These are phyloP conservation scores for Erythrolamprus reginae DNA, from an alignment of 2,113 vertebrate species.

Conservation along the genomic window DNA sequence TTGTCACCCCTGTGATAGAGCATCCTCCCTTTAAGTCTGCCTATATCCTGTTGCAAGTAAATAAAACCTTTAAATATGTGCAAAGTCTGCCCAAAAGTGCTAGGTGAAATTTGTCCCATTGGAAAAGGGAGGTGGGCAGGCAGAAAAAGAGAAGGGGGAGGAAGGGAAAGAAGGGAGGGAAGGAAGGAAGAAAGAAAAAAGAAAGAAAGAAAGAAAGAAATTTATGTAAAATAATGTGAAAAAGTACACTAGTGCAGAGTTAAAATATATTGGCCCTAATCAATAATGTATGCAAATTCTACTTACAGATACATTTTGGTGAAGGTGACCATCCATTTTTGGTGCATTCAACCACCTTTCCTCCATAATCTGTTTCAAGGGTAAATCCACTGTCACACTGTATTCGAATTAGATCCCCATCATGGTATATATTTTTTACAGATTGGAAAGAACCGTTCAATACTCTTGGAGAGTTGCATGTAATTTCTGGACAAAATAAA, in stretches of 20 bases:
- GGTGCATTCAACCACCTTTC: not conserved
- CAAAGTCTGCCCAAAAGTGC: no score
- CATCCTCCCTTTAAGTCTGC: no score
- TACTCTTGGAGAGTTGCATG: not conserved
- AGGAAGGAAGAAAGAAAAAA: no score
- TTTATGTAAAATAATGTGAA: not conserved
- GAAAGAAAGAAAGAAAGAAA: no score
- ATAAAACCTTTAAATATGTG: no score
- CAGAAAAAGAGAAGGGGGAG: no score
- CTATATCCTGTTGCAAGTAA: no score
- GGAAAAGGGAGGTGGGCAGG: no score
- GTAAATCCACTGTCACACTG: not conserved
- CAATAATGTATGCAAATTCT: not conserved
- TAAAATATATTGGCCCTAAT: not conserved
- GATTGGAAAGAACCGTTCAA: not conserved
- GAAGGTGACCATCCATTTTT: not conserved
- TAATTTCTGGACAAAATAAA: not conserved
- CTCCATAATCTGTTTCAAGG: not conserved
- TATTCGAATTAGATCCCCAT: not conserved
- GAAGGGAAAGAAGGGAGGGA: no score
- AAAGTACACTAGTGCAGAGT: not conserved
- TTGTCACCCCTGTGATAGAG: no score
- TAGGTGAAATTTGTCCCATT: no score
- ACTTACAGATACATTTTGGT: not conserved
- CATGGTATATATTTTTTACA: not conserved